Evolutionary conservation across 2,888 invertebrate species (phyloP), one percentile per base, ranked within the genome.

Genomic region (Apodemia mormo): DNA sequence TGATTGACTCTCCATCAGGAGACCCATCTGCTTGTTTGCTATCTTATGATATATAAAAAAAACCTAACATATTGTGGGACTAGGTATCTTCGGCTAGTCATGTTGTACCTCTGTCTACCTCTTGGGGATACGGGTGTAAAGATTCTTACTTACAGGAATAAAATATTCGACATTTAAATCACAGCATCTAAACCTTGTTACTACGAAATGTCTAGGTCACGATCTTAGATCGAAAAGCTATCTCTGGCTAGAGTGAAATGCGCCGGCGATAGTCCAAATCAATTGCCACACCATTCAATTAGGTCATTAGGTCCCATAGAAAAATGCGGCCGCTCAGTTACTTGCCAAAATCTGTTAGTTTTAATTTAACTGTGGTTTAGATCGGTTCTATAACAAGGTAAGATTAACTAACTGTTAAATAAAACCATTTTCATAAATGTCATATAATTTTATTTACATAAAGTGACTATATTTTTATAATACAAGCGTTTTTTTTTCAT

Each of bases 241-340:
- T 49, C 49, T 49, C 49, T 49, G 4, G 49, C 3, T 3, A 14
- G 14, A 49, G 49, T 49, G 49, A 49, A 49, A 49, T 49, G 49
- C 5, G 14, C 14, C 10, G 30, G 30, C 10, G 58, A 30, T 30
- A 30, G 2, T 30, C 58, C 33, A 58, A 58, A 58, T 33, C 33
- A 58, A 58, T 58, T 58, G 58, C 58, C 2, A 4, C 58, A 58
- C 12, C 58, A 10, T 33, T 29, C 30, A 58, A 58, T 30, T 58
- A 12, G 33, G 61, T 61, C 14, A 61, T 61, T 33, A 30, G 61
- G 61, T 61, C 4, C 33, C 4, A 14, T 61, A 6, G 33, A 69
- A 74, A 72, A 81, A 80, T 74, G 76, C 76, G 83, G 85, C 74
- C 87, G 80, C 43, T 6, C 40, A 29, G 69, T 69, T 69, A 69